Base-by-base conservation (phyloP, 92 coral and sea anemone genomes). In the Epizoanthus scotinus region DNA sequence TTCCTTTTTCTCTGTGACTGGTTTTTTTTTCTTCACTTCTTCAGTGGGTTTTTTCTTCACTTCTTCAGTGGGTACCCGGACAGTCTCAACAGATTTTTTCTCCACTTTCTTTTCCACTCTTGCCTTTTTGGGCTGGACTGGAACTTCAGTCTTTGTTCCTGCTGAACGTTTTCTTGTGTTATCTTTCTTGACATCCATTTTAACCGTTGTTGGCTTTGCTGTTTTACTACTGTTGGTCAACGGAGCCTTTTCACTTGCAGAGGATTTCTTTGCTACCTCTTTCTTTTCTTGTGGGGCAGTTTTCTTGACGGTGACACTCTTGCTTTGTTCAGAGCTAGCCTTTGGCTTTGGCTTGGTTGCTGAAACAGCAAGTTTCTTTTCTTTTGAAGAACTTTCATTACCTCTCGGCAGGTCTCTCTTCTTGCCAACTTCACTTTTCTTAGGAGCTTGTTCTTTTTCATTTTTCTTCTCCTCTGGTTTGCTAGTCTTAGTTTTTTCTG, bases 381-480 rank as follows among this genome's bases (percentile, higher is more conserved):
- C 83, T 38, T 69, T 67, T 6, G 82, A 27, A 15, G 77, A 19
- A 58, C 62, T 81, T 62, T 52, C 79, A 63, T 72, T 14, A 61
- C 60, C 70, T 73, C 77, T 88, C 0, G 28, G 79, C 26, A 66
- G 90, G 20, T 71, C 86, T 15, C 34, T 77, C 86, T 58, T 89
- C 73, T 56, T 78, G 22, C 58, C 20, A 58, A 71, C 25, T 38
- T 67, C 87, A 34, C 26, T 56, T 79, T 89, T 93, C 83, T 82
- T 81, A 34, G 64, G 79, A 57, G 58, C 75, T 63, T 58, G 82
- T 40, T 70, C 73, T 36, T 71, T 79, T 54, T 87, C 87, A 15
- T 63, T 87, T 67, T 82, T 89, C 40, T 86, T 88, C 7, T 70
- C 60, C 20, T 70, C 79, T 36, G 78, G 82, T 67, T 89, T 94